Base-by-base conservation (phyloP, 2,113 vertebrate species). In the Paramisgurnus dabryanus region DNA sequence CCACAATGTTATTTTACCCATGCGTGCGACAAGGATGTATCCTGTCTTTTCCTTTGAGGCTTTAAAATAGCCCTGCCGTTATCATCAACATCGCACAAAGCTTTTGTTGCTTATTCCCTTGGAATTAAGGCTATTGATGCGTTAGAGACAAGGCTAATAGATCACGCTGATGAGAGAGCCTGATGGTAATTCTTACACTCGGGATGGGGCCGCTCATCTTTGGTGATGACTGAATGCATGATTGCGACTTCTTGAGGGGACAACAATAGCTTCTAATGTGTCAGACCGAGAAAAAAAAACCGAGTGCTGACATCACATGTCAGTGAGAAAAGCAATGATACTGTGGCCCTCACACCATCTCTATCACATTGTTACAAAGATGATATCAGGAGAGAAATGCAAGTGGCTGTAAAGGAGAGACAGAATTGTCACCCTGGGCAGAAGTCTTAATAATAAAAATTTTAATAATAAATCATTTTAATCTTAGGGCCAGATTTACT, bases 251-350 rank as follows among this genome's bases (percentile, higher is more conserved):
- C 58, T 27, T n/a, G 47, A 77, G 47, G 53, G 75, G 73, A 71
- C 67, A 77, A 80, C 78, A 84, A 78, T 81, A 77, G 79, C 74
- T 78, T 34, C 53, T 84, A 78, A 80, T 80, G 74, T 77, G 73
- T 78, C 73, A 80, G 61, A 17, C 61, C 34, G 12, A 9, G 45
- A 4, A 76, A 50, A 78, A 34, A 82, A 45, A 49, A 45, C 53
- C 76, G 67, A 50, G 60, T 69, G 57, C 71, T 50, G 53, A 50
- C 66, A 49, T 76, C 41, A 69, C 57, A 22, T 55, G 9, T 73
- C 43, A 63, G 58, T 4, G 1, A 75, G 72, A 41, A 63, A 75
- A 71, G 68, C 47, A 55, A 5, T 18, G 55, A 58, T 58, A 58
- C 55, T 58, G 17, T n/a, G 9, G 17, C 41, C 13, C n/a, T 72